Evolutionary conservation across 1,140 invertebrate genomes (phyloP).

Genomic region (Protaetia brevitarsis): DNA sequence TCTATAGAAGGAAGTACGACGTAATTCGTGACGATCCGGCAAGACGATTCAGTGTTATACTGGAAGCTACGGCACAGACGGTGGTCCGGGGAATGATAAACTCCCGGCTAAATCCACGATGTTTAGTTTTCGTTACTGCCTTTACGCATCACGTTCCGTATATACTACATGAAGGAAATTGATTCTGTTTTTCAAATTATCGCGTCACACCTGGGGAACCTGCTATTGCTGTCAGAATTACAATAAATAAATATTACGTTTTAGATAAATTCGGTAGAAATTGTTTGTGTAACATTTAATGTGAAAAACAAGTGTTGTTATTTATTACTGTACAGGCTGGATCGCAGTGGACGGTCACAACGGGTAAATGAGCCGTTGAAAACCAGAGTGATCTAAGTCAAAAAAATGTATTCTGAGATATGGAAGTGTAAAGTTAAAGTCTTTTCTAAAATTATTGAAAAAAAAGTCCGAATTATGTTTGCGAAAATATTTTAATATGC

Average conservation of each 20-base stretch:
- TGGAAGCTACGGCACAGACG: not conserved
- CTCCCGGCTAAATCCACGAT: not conserved
- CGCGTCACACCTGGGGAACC: not conserved
- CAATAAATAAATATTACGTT: not conserved
- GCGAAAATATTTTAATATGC: no score
- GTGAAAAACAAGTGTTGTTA: no score
- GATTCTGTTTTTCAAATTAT: not conserved
- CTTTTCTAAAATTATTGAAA: no score
- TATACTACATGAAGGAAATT: not conserved
- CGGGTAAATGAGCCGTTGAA: no score
- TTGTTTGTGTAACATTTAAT: no score
- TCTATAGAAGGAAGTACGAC: not conserved
- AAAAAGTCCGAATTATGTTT: no score
- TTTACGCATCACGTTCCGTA: not conserved
- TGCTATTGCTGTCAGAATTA: not conserved
- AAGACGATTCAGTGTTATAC: not conserved
- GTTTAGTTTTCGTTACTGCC: conserved; percentile 5
- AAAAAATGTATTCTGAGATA: no score
- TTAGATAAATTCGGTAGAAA: no score
- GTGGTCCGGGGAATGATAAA: not conserved
- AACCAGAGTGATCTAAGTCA: no score
- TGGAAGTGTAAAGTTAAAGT: no score
- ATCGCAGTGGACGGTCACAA: no score
- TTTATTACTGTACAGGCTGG: no score
- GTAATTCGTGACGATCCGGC: not conserved